Base-by-base conservation (phyloP, 1,140 invertebrate genomes). In the Metopolophium dirhodum region DNA sequence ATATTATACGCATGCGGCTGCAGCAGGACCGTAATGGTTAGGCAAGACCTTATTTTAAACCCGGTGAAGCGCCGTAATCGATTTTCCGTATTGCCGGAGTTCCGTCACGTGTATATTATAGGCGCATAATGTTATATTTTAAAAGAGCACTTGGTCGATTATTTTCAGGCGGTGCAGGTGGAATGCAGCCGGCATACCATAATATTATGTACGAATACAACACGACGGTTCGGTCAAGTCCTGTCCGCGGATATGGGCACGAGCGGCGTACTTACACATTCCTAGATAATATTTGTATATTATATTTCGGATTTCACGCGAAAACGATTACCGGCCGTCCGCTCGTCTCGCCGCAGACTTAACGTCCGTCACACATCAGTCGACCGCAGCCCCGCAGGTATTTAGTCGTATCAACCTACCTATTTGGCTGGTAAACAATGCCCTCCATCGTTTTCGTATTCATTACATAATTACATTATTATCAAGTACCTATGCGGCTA, bases 31-130 rank as follows among this genome's bases (percentile, higher is more conserved):
- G 26, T n/a, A n/a, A 68, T 14, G 26, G 61, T 68, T 30, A 68
- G 61, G 7, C n/a, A 68, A 68, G 30, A 14, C 30, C 30, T n/a
- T 9, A 47, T 47, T 68, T 68, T n/a, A 68, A 68, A n/a, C 30
- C 30, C 61, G 30, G 61, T 68, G 61, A 68, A 68, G 57, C 41
- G 45, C 61, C 45, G 7, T 26, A 82, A 77, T 91, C 49, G 90
- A 82, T 91, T 91, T 91, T 91, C 45, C 68, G 90, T 68, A 49
- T 82, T 30, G 68, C 61, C 23, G 23, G 41, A 45, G 4, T 77
- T 91, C 90, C 86, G 61, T 49, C 68, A 91, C 68, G 45, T 41
- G 41, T 41, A 41, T 9, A 47, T 47, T 7, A 20, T 14, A n/a
- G 0, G 30, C 14, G 30, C 11, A 30, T 30, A 14, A 68, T 30